Evolutionary conservation across 2,888 invertebrate species (phyloP), one percentile per base, ranked within the genome.

Genomic region (Epinotia demarniana): DNA sequence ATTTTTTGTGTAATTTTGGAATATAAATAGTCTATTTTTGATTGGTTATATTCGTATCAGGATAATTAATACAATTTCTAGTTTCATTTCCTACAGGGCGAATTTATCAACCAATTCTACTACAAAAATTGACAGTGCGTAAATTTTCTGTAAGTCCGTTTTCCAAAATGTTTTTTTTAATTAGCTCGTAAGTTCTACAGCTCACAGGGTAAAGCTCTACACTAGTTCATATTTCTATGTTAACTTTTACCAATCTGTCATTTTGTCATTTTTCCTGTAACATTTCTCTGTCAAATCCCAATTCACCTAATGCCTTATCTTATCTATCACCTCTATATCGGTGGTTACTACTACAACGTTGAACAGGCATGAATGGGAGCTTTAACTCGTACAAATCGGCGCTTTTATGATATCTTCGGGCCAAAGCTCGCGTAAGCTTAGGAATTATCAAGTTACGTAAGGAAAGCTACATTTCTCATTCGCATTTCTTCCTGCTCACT

Each of bases 371-470:
- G 69, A 69, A 69, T 69, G 58, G 11, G 23, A 60, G 46, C 43
- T 46, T 58, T 49, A 69, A 69, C 60, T 69, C 23, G 69, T 69
- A 46, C 69, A 69, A 60, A 69, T 60, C 60, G 46, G 53, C 12
- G 57, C 53, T 61, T 73, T 67, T 55, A 73, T 73, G 67, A 73
- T 73, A 61, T 73, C 67, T 67, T 73, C 73, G 72, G 49, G 58
- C 57, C 55, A 53, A 19, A 75, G 66, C 61, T 67, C 64, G 39
- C 61, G 71, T 67, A 75, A 72, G 55, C 58, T 53, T 61, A 53
- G 33, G 75, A 72, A 72, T 71, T 75, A 61, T 75, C 61, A 61
- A 75, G 75, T 75, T 72, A 72, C 61, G 46, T 57, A 75, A 72
- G 46, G 23, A 49, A 69, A 73, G 57, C 39, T 63, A 27, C 33